Conservation (phyloP, 2,797 vertebrate species). For the Pseudochirops cupreus region DNA sequence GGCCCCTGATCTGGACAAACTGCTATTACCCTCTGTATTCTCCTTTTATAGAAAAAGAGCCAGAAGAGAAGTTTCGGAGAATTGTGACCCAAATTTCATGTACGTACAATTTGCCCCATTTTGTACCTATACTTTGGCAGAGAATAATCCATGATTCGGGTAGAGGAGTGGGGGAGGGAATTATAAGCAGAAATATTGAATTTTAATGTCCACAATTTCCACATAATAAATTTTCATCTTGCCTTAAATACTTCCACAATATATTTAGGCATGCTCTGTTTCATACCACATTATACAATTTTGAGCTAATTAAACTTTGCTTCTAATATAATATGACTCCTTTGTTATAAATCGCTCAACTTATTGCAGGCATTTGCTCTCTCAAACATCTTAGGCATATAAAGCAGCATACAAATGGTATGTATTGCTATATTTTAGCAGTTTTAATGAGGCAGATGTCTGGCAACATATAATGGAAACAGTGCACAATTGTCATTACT, state of each 20-base stretch:
- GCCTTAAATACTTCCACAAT: slow-evolving; percentile 64
- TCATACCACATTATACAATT: slow-evolving; percentile 70
- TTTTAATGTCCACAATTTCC: slow-evolving; percentile 72
- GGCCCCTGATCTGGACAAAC: not conserved
- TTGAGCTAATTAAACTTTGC: slow-evolving; percentile 72
- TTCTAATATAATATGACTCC: slow-evolving; percentile 66
- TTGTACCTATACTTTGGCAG: slow-evolving; percentile 22
- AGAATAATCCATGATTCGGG: slow-evolving; percentile 8
- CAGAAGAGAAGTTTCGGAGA: slow-evolving; percentile 43
- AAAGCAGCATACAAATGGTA: slow-evolving; percentile 58
- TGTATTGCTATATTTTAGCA: slow-evolving; percentile 49
- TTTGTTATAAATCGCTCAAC: slow-evolving; percentile 63
- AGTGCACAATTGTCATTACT: slow-evolving; percentile 53
- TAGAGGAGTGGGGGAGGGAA: not conserved
- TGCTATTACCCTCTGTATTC: not conserved
- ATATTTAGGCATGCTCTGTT: slow-evolving; percentile 71
- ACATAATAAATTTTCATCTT: slow-evolving; percentile 70
- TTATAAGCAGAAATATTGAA: slow-evolving; percentile 66
- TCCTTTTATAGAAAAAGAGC: slow-evolving; percentile 40
- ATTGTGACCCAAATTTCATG: slow-evolving; percentile 41
- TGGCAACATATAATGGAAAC: slow-evolving; percentile 69
- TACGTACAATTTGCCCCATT: slow-evolving; percentile 27
- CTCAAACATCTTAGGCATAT: slow-evolving; percentile 58
- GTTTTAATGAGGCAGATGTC: slow-evolving; percentile 73
- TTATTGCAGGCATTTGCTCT: slow-evolving; percentile 69